phyloP scores from a whole-genome alignment of 2,797 vertebrate genomes.

The Knipowitschia caucasica region DNA sequence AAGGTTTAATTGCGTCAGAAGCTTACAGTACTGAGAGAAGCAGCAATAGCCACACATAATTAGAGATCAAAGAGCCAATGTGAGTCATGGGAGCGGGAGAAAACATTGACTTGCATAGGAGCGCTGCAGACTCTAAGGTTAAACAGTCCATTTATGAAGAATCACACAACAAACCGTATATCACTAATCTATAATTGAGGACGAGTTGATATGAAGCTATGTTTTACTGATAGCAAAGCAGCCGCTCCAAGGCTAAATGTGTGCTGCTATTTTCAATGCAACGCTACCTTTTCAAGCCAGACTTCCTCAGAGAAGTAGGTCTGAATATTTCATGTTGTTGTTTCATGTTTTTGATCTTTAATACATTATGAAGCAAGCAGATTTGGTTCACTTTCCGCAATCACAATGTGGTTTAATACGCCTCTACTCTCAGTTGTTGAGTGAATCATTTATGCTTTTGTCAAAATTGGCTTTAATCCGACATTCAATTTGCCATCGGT shows the following conservation, averaged over 20 bases:
- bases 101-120: not conserved
- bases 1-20: constrained; percentile 3
- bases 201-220: not conserved
- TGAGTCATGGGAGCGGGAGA: not conserved
- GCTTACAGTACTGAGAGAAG: not conserved
- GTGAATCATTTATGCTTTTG: no score
- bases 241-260: not conserved
- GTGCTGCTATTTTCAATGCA: not conserved
- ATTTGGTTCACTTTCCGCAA: no score
- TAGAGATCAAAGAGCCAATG: not conserved
- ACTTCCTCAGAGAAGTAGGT: not conserved
- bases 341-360: not conserved
- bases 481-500: no score
- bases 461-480: no score
- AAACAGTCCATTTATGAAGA: not conserved
- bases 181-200: not conserved
- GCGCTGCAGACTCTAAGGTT: not conserved
- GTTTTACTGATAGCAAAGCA: not conserved
- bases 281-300: not conserved
- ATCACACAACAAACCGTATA: not conserved
- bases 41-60: constrained; percentile 3
- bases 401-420: no score
- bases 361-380: not conserved
- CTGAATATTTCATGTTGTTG: not conserved
- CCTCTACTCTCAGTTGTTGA: no score